Conservation (phyloP, 2,888 invertebrate genomes). For the Torymus auratus region DNA sequence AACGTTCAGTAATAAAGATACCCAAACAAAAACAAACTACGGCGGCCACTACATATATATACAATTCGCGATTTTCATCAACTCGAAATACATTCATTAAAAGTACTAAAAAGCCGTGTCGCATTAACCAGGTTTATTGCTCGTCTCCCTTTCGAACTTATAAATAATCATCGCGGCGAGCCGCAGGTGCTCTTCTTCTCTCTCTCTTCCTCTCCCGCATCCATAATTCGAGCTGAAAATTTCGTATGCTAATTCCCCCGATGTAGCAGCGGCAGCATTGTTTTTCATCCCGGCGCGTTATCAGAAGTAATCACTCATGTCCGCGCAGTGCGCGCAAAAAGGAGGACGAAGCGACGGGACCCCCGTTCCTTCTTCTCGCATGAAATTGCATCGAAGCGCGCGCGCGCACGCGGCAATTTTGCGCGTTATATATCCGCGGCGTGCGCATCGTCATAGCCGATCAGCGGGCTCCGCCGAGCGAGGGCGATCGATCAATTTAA, state of each 20-base stretch:
- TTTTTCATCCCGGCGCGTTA: constrained; percentile 55
- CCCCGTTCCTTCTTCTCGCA: constrained; percentile 12
- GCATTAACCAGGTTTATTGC: constrained; percentile 42
- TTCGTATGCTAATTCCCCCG: constrained; percentile 50
- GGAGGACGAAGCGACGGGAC: constrained; percentile 10
- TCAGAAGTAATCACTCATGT: constrained; percentile 57
- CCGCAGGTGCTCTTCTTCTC: constrained; percentile 47
- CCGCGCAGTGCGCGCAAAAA: constrained; percentile 16
- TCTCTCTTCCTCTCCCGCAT: constrained; percentile 11
- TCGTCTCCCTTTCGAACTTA: constrained; percentile 13
- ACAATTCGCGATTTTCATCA: constrained; percentile 12
- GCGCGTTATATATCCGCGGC: constrained; percentile 25
- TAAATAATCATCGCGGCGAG: constrained; percentile 51
- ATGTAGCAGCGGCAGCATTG: constrained; percentile 41
- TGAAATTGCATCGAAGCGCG: constrained; percentile 47
- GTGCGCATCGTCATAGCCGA: constrained; percentile 50
- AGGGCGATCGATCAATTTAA: constrained; percentile 62
- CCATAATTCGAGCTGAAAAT: constrained; percentile 53
- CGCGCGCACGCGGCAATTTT: constrained; percentile 39
- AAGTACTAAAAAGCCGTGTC: constrained; percentile 20
- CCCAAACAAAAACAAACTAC: background rate
- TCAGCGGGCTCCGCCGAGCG: constrained; percentile 37
- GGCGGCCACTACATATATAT: too few species aligned
- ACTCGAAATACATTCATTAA: constrained; percentile 27
- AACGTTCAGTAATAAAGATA: constrained; percentile 8